Base-by-base conservation (phyloP, 2,888 invertebrate genomes). In the Cyaniris semiargus region DNA sequence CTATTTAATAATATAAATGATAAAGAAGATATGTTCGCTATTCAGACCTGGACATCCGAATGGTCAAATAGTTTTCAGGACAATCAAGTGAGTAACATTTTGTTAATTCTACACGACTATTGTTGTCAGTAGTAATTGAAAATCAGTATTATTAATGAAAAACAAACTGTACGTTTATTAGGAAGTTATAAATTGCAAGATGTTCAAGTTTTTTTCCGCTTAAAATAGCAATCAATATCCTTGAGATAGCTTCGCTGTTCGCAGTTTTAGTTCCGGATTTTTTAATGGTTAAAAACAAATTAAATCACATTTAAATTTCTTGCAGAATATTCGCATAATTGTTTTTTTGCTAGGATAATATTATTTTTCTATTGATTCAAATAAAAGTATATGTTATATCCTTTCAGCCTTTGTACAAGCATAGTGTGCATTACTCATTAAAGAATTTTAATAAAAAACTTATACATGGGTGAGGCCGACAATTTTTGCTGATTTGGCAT, bases 31-130 rank as follows among this genome's bases (percentile, higher is more conserved):
- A 90, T 93, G 92, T 93, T 93, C 83, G 92, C 92, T 48, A 90
- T 94, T 74, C 90, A 90, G 85, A 93, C 93, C 76, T 94, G 94
- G 94, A 93, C 92, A 78, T 88, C 92, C 5, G 91, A 94, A 79
- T 93, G 92, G 92, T 89, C 94, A 15, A 88, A 88, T 81, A 92
- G 89, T 85, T 90, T 94, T 82, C 92, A 94, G 87, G 92, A 94
- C 82, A 93, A 94, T 82, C 94, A 94, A 88, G 94, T 91, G 82
- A 86, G 89, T 89, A 84, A 53, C 15, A 44, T 48, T 83, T 56
- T 83, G 80, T 83, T 81, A 82, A 82, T 82, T 82, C 82, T 80
- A 75, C 34, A 77, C 71, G 66, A 74, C 72, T 75, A 77, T 79
- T 80, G 74, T 66, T 27, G 78, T 76, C 76, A 56, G 48, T 58